Conservation (phyloP, 2,888 invertebrate species). For the Sphaeridia pumilis region DNA sequence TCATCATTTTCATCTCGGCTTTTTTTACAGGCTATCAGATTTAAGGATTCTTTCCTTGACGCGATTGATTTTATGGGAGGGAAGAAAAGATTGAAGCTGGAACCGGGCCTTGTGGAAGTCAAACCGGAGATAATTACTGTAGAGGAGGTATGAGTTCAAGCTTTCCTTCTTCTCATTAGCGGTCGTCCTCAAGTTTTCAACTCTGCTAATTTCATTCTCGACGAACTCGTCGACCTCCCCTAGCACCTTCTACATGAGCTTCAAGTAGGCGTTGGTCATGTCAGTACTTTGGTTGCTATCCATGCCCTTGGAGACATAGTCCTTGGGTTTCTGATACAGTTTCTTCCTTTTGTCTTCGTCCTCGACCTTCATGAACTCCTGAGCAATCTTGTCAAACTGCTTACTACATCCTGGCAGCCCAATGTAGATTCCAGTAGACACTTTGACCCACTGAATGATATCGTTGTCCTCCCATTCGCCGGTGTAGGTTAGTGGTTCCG, state of each 20-base stretch:
- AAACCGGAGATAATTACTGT: too few species aligned
- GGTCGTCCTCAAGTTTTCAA: constrained; percentile 64
- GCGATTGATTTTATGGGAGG: too few species aligned
- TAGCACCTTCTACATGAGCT: constrained; percentile 43
- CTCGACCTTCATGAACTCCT: constrained; percentile 53
- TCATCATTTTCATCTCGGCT: too few species aligned
- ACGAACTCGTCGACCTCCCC: constrained; percentile 70
- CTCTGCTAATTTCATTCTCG: constrained; percentile 58
- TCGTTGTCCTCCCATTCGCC: constrained; percentile 44
- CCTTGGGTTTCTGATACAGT: constrained; percentile 46
- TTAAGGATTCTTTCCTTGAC: too few species aligned
- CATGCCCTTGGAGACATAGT: constrained; percentile 39
- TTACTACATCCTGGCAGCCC: constrained; percentile 78
- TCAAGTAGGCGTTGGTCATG: constrained; percentile 40
- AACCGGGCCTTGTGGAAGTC: too few species aligned
- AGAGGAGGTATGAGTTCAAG: too few species aligned
- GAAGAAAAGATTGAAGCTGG: too few species aligned
- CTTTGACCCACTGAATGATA: constrained; percentile 45
- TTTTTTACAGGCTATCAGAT: too few species aligned
- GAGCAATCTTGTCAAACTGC: constrained; percentile 62
- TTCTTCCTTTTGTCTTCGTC: constrained; percentile 39
- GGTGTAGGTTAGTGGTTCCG: constrained; percentile 51
- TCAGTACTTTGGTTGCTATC: constrained; percentile 47
- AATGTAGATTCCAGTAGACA: constrained; percentile 60
- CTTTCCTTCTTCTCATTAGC: constrained; percentile 71